These are phyloP conservation scores for Drosophila bocki DNA, from an alignment of 1,140 invertebrate genomes.

Conservation along the genomic window DNA sequence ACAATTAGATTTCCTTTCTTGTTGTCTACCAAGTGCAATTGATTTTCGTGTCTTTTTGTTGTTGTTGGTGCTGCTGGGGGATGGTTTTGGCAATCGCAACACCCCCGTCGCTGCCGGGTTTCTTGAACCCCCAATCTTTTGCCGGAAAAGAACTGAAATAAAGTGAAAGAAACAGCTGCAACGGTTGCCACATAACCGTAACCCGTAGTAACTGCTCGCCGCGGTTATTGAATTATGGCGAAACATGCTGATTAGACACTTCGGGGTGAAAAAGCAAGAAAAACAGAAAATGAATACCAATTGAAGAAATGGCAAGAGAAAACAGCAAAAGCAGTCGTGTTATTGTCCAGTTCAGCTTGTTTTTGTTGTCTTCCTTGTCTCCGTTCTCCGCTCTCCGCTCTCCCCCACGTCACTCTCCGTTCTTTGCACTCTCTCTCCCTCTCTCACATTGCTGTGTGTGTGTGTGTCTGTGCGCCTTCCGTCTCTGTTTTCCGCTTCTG, in stretches of 20 bases:
- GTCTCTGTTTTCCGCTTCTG: conserved; percentile 42
- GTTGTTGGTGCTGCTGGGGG: conserved; percentile 29
- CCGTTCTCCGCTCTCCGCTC: not conserved
- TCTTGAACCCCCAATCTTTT: conserved; percentile 7
- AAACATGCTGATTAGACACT: conserved; percentile 42
- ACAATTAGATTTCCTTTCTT: not conserved
- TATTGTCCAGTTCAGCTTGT: conserved; percentile 42
- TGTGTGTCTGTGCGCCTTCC: not conserved
- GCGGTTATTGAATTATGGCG: conserved; percentile 28
- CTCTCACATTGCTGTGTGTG: not conserved
- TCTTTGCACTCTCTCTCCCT: not conserved
- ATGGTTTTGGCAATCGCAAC: conserved; percentile 17
- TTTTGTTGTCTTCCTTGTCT: conserved; percentile 40
- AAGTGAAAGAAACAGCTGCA: conserved; percentile 32
- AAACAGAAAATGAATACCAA: not conserved
- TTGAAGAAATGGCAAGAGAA: not conserved
- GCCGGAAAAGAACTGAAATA: not conserved
- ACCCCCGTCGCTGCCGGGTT: conserved; percentile 5
- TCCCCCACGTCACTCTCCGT: not conserved
- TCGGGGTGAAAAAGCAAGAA: conserved; percentile 1
- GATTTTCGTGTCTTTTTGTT: conserved; percentile 62
- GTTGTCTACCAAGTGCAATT: conserved; percentile 42
- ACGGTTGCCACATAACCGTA: conserved; percentile 25
- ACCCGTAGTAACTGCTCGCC: not conserved
- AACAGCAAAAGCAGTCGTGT: conserved; percentile 20